Percentiles rank a stretch among this genome's conserved stretches.
Evolutionary conservation across 2,888 invertebrate genomes (phyloP).

Genomic region (Allygus modestus): DNA sequence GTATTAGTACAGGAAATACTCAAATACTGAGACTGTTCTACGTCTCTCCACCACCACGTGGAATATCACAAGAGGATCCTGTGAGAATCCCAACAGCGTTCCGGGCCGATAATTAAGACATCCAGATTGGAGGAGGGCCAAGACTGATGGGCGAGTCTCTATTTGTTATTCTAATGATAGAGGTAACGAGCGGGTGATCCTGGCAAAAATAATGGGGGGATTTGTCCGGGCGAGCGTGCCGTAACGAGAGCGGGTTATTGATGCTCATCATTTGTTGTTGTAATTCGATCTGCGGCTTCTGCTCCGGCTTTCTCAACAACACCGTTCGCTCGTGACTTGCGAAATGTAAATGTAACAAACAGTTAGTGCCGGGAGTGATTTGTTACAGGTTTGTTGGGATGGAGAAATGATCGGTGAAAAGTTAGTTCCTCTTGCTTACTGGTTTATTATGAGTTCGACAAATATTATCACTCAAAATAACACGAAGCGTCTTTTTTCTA

Average conservation of each 20-base stretch:
- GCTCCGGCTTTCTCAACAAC: slow-evolving; percentile 3
- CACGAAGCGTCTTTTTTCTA: slow-evolving; percentile 58
- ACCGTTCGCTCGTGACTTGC: slow-evolving; percentile 28
- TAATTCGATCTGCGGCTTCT: slow-evolving; percentile 57
- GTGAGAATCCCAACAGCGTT: too few species aligned
- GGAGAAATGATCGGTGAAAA: slow-evolving; percentile 10
- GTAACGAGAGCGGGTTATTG: slow-evolving; percentile 43
- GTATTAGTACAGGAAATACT: too few species aligned
- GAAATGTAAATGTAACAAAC: slow-evolving; percentile 19
- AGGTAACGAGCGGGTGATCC: slow-evolving; percentile 47
- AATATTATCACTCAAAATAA: too few species aligned
- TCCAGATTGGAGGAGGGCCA: slow-evolving; percentile 43
- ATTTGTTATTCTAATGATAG: slow-evolving; percentile 58
- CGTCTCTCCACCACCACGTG: too few species aligned
- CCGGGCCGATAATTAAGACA: slow-evolving; percentile 46
- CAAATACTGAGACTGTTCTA: too few species aligned
- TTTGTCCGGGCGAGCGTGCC: slow-evolving; percentile 40
- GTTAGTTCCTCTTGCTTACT: too few species aligned
- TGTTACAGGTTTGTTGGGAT: slow-evolving; percentile 16
- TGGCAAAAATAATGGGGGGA: slow-evolving; percentile 51
- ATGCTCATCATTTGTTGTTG: slow-evolving; percentile 55
- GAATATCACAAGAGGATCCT: too few species aligned
- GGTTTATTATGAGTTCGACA: too few species aligned
- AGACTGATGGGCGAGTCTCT: slow-evolving; percentile 37
- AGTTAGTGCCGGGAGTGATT: slow-evolving; percentile 12